Percentiles rank a stretch among this genome's conserved stretches.
Conservation (phyloP, 2,113 vertebrate species). For the Pangasianodon gigas region DNA sequence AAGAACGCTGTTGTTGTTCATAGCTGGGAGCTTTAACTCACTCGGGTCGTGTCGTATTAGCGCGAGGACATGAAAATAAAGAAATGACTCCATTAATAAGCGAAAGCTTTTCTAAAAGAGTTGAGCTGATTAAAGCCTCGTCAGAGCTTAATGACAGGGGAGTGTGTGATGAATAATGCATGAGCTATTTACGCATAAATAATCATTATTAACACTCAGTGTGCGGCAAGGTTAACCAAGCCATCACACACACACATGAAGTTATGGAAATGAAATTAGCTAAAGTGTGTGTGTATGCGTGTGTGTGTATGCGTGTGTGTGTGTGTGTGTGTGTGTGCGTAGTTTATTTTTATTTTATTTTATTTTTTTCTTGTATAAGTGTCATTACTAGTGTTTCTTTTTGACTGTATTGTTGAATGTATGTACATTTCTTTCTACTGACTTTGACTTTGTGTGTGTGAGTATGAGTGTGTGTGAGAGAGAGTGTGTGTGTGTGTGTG, state of each 20-base stretch:
- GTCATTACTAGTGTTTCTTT: no score
- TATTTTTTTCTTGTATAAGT: no score
- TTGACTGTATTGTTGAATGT: no score
- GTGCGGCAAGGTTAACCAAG: constrained; percentile 51
- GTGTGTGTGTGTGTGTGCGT: not conserved
- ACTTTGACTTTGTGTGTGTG: not conserved
- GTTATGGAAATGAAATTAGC: constrained; percentile 54
- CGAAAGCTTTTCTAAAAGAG: constrained; percentile 42
- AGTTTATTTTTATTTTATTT: no score
- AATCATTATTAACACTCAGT: constrained; percentile 52
- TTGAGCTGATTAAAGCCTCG: constrained; percentile 53
- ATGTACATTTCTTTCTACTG: no score
- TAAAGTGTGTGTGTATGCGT: constrained; percentile 37
- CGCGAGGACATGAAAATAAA: constrained; percentile 17
- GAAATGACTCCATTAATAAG: constrained; percentile 38
- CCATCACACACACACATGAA: constrained; percentile 40
- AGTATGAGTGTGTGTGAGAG: not conserved
- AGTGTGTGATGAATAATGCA: constrained; percentile 53
- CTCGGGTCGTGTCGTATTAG: not conserved
- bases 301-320: constrained; percentile 2
- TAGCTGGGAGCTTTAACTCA: not conserved
- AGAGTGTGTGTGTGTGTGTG: not conserved
- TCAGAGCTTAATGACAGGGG: constrained; percentile 50
- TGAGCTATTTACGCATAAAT: constrained; percentile 52
- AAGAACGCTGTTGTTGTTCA: not conserved